These are phyloP conservation scores for Vespertilio murinus DNA, from an alignment of 2,797 vertebrate species.

Conservation along the genomic window DNA sequence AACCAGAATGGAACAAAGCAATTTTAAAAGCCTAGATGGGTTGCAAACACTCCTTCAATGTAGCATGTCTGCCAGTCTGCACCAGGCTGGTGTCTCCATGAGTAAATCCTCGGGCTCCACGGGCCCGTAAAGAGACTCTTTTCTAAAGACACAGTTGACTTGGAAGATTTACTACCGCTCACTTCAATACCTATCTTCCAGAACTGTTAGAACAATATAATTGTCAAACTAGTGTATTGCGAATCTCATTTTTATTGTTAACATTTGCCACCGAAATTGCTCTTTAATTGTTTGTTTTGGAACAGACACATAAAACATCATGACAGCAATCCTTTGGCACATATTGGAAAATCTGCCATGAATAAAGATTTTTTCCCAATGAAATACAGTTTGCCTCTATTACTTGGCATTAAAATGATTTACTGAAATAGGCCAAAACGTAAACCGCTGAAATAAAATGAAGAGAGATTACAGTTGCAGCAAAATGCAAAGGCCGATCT, in stretches of 20 bases:
- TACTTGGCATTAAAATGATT: conserved; percentile 71
- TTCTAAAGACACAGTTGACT: conserved; percentile 12
- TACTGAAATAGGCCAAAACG: conserved; percentile 69
- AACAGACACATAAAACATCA: conserved; percentile 70
- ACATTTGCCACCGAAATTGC: conserved; percentile 68
- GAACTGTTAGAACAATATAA: conserved; percentile 42
- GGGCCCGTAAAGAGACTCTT: neutral
- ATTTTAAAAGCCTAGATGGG: neutral
- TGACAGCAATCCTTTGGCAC: conserved; percentile 53
- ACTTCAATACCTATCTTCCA: conserved; percentile 22
- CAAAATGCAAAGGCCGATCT: conserved; percentile 50
- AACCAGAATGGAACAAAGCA: neutral
- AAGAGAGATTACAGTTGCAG: conserved; percentile 56
- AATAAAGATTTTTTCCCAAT: conserved; percentile 68
- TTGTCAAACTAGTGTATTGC: conserved; percentile 21
- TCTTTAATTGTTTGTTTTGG: conserved; percentile 70
- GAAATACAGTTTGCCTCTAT: conserved; percentile 71
- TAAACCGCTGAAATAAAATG: conserved; percentile 71
- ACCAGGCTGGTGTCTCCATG: neutral
- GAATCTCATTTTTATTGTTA: conserved; percentile 64
- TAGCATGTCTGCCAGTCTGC: neutral
- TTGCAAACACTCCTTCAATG: neutral
- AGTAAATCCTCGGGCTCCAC: neutral
- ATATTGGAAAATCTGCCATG: conserved; percentile 67
- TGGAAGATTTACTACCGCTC: conserved; percentile 43